These are phyloP conservation scores for Drosophila nr. fundita DNA, from an alignment of 2,888 invertebrate species.

Conservation along the genomic window DNA sequence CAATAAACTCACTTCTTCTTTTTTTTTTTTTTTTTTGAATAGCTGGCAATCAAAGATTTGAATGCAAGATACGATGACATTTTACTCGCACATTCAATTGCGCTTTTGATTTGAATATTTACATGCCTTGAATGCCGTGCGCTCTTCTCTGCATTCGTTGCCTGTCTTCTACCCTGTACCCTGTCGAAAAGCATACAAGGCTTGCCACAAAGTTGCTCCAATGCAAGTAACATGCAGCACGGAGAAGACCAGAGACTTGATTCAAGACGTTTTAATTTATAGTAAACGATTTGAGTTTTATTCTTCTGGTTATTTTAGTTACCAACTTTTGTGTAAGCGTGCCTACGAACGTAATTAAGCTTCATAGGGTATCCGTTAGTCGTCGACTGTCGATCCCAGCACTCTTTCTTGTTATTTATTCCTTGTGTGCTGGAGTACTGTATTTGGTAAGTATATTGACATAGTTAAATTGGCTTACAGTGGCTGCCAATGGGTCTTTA, in stretches of 20 bases:
- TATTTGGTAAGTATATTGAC: conserved; percentile 60
- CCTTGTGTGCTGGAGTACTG: conserved; percentile 34
- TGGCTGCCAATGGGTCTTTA: conserved; percentile 47
- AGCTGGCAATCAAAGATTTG: conserved; percentile 79
- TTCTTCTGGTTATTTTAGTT: not conserved
- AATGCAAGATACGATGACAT: conserved; percentile 80
- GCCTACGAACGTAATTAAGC: not conserved
- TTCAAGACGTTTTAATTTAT: not conserved
- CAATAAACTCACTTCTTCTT: conserved; percentile 70
- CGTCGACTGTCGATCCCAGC: not conserved
- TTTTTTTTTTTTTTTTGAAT: conserved; percentile 60
- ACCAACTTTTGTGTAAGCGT: not conserved
- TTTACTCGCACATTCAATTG: conserved; percentile 80
- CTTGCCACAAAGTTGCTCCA: not conserved
- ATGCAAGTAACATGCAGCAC: not conserved
- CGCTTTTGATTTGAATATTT: conserved; percentile 81
- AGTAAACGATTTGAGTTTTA: not conserved
- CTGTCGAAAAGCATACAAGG: not conserved
- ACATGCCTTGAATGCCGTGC: conserved; percentile 60
- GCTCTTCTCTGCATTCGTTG: not conserved
- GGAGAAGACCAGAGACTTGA: not conserved
- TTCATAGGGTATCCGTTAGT: not conserved
- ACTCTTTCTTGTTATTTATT: conserved; percentile 39
- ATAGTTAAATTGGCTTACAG: conserved; percentile 71
- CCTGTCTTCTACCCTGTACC: not conserved